Evolutionary conservation across 37 sponge, comb jelly and placozoan species (phyloP).

Genomic region (Ianthella basta): DNA sequence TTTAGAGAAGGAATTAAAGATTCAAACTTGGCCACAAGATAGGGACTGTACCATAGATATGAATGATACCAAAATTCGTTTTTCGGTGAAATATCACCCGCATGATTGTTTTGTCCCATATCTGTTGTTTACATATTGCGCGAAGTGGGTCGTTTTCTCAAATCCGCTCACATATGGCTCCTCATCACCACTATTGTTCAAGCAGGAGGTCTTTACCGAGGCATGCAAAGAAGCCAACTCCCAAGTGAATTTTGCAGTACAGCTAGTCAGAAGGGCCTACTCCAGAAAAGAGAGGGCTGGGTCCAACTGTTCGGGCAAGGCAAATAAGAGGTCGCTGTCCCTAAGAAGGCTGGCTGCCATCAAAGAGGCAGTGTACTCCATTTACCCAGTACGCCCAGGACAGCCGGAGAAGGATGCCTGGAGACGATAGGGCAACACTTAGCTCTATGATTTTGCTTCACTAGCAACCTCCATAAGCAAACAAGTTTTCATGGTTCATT

Average conservation of each 20-base stretch:
- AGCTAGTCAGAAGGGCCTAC: neutral
- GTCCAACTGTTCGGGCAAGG: conserved; percentile 4
- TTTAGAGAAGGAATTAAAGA: too few relatives aligned
- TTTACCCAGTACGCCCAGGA: conserved; percentile 9
- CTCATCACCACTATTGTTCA: neutral
- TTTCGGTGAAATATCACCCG: too few relatives aligned
- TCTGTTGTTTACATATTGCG: too few relatives aligned
- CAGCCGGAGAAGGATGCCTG: neutral
- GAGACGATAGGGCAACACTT: neutral
- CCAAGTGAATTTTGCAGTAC: conserved; percentile 6
- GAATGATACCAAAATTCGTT: too few relatives aligned
- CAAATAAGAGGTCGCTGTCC: neutral
- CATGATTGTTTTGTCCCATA: too few relatives aligned
- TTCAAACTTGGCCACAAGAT: too few relatives aligned
- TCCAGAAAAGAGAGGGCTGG: conserved; percentile 21
- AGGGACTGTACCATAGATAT: too few relatives aligned
- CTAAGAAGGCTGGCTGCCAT: neutral
- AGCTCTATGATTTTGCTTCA: neutral
- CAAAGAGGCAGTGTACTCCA: neutral
- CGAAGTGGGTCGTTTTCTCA: too few relatives aligned
- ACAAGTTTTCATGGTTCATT: too few relatives aligned
- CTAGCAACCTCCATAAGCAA: too few relatives aligned
- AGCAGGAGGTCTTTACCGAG: neutral
- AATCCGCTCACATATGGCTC: too few relatives aligned
- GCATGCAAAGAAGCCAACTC: neutral